Base-by-base conservation (phyloP, 2,797 vertebrate genomes). In the Diglossa cyanea region DNA sequence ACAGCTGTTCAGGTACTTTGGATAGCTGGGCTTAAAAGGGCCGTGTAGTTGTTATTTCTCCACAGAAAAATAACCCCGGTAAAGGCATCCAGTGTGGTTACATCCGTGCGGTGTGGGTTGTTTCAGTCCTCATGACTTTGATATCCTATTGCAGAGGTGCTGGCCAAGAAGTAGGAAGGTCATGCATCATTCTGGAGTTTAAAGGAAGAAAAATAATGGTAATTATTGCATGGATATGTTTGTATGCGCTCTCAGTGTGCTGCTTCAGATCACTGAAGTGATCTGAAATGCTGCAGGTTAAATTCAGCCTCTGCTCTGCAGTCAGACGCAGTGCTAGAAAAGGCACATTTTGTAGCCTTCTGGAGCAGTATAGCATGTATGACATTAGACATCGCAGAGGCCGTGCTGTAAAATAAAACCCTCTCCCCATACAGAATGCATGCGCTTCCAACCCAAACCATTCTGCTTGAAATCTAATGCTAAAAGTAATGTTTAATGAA, bases 121-220 rank as follows among this genome's bases (percentile, higher is more conserved):
- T 65, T 83, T 37, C 85, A 10, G 24, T 72, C 73, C 70, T 73
- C 9, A 13, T 85, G 44, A 66, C 44, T 80, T 81, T 60, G 13
- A 20, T 68, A 25, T 94, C 94, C 33, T 96, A 82, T 90, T 97
- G 84, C 97, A 99, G 99, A 50, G 99, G 99, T 89, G 99, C 99
- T 68, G 99, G 99, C 7, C 99, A 99, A 87, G 99, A 99, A 96
- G 99, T 99, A 61, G 99, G 99, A 95, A 98, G 99, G 51, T 99
- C 99, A 90, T 99, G 99, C 96, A 99, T 99, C 97, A 99, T 99
- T 95, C 93, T 99, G 94, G 99, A 99, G 94, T 99, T 99, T 96
- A 99, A 99, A 97, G 99, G 99, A 91, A 98, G 99, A 78, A 99
- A 99, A 97, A 99, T 99, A 89, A 99, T 99, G 99, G 99, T 99